Conservation (phyloP, 2,888 invertebrate species). For the Itoplectis maculator region DNA sequence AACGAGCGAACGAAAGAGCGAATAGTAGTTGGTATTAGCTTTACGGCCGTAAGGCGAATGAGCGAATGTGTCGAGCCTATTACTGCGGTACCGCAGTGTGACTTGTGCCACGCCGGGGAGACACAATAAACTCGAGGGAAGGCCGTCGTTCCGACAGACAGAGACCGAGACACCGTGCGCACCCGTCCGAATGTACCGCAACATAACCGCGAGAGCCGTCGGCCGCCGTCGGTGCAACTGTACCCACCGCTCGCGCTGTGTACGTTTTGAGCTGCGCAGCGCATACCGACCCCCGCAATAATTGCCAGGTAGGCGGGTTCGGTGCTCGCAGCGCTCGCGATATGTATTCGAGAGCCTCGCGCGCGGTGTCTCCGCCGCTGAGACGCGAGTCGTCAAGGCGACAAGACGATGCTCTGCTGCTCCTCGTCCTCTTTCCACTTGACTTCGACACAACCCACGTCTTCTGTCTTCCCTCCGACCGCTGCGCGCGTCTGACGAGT, state of each 20-base stretch:
- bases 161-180: too few species aligned
- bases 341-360: too few species aligned
- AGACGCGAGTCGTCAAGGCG: conserved; percentile 28
- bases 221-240: conserved; percentile 50
- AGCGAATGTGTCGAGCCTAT: not conserved
- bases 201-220: conserved; percentile 47
- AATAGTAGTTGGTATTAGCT: conserved; percentile 25
- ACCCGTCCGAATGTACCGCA: conserved; percentile 58
- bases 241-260: conserved; percentile 26
- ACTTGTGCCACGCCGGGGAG: not conserved
- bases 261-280: conserved; percentile 10
- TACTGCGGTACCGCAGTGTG: not conserved
- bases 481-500: conserved; percentile 13
- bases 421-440: conserved; percentile 30
- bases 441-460: conserved; percentile 23
- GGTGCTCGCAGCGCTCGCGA: not conserved
- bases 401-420: not conserved
- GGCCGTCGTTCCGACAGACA: conserved; percentile 40
- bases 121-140: conserved; percentile 46
- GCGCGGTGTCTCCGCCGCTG: not conserved
- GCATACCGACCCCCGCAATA: conserved; percentile 50
- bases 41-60: not conserved
- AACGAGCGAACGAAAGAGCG: not conserved
- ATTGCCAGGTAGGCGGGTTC: conserved; percentile 15
- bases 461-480: not conserved